Evolutionary conservation across 1,140 invertebrate genomes (phyloP), one percentile per base, ranked within the genome.

Genomic region (Pseudachorutes palmiensis): DNA sequence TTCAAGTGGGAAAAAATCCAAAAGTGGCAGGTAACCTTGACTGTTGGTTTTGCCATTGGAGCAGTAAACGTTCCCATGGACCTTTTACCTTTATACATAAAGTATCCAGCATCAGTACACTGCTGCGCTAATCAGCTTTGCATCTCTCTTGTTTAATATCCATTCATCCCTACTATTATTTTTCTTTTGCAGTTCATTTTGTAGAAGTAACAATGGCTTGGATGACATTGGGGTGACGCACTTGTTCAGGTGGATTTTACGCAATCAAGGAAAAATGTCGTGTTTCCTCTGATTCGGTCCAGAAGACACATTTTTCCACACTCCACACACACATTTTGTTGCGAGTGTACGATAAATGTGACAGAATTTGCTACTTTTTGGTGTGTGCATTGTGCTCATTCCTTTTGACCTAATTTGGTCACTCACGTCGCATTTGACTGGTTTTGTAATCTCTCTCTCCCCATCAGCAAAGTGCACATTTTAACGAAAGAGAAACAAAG

Each of bases 1-100:
- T 22, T 55, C 12, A 55, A 55, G 51, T 12, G 51, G 9, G 24
- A 55, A 55, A 55, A 55, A 55, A 55, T 16, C 5, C 24, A 24
- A 14, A 55, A 55, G 51, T 55, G 51, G 14, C 51, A 55, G 51
- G 14, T 55, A 55, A 55, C 51, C 51, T 55, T 55, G 51, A 55
- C 51, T 55, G 51, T 16, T 14, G 9, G 9, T 55, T 55, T 26
- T 26, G 12, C 24, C 24, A 26, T 55, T 26, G 51, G 51, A 45
- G n/a, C n/a, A n/a, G n/a, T n/a, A 19, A 5, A 41, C 19, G 36
- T 41, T 41, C 36, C 36, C 36, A 41, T 41, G 36, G 36, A 41
- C 5, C 19, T 19, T 41, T 19, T 41, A 5, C 19, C 36, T 19
- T 41, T 41, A 41, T 41, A n/a, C n/a, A n/a, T n/a, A n/a, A n/a